Percentiles rank a stretch among this genome's conserved stretches.
These are phyloP conservation scores for Daktulosphaira vitifoliae DNA, from an alignment of 1,140 invertebrate genomes.

Conservation along the genomic window DNA sequence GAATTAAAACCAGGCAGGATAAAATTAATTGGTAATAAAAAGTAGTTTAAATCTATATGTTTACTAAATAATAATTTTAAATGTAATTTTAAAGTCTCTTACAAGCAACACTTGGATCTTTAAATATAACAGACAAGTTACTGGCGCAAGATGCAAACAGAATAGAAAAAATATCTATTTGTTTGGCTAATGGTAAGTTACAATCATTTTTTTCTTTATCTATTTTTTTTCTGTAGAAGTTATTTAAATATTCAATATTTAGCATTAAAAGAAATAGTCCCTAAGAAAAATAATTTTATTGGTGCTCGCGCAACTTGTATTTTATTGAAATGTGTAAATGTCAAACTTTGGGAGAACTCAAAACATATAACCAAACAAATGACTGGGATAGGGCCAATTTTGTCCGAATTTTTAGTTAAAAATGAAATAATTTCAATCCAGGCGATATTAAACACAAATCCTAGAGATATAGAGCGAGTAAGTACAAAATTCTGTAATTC, in stretches of 20 bases:
- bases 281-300: constrained; percentile 41
- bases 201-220: too few relatives aligned
- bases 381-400: constrained; percentile 57
- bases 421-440: constrained; percentile 59
- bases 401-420: constrained; percentile 55
- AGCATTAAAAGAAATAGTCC: constrained; percentile 12
- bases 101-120: constrained; percentile 58
- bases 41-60: too few relatives aligned
- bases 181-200: constrained; percentile 59
- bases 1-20: constrained; percentile 54
- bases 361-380: constrained; percentile 60
- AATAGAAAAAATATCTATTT: constrained; percentile 56
- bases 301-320: constrained; percentile 52
- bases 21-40: constrained; percentile 55
- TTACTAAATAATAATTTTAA: neutral
- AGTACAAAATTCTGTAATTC: constrained; percentile 36
- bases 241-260: neutral
- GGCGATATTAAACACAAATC: constrained; percentile 55
- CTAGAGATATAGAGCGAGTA: constrained; percentile 65
- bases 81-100: neutral
- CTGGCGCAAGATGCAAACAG: constrained; percentile 60
- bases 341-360: constrained; percentile 67
- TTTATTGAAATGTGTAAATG: constrained; percentile 56
- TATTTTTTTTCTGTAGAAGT: too few relatives aligned
- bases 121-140: constrained; percentile 57